Conservation (phyloP, 2,888 invertebrate genomes). For the Heliconius aoede region DNA sequence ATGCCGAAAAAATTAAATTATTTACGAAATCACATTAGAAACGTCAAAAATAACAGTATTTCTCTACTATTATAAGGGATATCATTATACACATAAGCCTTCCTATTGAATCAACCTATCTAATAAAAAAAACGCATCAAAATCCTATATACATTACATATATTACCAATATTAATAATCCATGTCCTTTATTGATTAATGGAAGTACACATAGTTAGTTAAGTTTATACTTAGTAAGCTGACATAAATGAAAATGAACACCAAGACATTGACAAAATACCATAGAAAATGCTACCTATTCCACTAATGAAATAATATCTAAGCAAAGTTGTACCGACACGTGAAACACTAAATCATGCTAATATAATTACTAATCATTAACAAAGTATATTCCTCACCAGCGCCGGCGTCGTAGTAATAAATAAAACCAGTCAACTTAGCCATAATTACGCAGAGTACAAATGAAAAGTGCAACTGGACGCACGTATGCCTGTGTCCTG, state of each 20-base stretch:
- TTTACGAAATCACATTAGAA: too few species aligned
- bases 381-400: conserved; percentile 66
- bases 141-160: background rate
- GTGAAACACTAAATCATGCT: conserved; percentile 59
- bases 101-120: too few species aligned
- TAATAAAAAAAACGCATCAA: too few species aligned
- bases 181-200: too few species aligned
- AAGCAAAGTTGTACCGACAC: conserved; percentile 37
- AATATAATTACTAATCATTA: conserved; percentile 65
- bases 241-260: background rate
- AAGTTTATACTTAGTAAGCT: too few species aligned
- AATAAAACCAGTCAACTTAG: conserved; percentile 66
- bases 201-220: too few species aligned
- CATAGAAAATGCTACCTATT: conserved; percentile 2
- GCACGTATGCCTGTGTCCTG: conserved; percentile 71
- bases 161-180: background rate
- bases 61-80: too few species aligned
- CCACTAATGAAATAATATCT: conserved; percentile 31
- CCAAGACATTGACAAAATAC: background rate
- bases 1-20: too few species aligned
- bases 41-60: too few species aligned
- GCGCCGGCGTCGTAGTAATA: conserved; percentile 54
- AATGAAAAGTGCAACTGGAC: conserved; percentile 75
- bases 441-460: conserved; percentile 78
- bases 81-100: too few species aligned